Evolutionary conservation across 2,797 vertebrate species (phyloP), one percentile per base, ranked within the genome.

Genomic region (Syndactyla subalaris): DNA sequence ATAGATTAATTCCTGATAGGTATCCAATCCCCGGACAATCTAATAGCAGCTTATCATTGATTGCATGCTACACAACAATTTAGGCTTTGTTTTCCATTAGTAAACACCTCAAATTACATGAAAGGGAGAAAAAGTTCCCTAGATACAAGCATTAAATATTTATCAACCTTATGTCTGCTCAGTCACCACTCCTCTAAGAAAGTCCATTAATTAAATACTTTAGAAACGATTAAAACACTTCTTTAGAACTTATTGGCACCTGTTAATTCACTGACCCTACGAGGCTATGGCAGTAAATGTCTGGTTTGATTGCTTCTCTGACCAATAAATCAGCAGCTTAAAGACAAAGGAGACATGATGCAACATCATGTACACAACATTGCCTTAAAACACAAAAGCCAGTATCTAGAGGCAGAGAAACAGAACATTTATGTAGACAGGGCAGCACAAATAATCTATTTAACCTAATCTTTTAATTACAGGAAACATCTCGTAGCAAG

Each of bases 401-500:
- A 57, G 59, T 38, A 46, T 86, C 89, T 88, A 52, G 54, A 90
- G 93, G 87, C 91, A 93, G 22, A 88, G 61, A 92, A 96, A 96
- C 57, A 90, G 78, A 95, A 65, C 96, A 55, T 95, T 87, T 76
- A 76, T 87, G 70, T 79, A 94, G 92, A 92, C 79, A 96, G 93
- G 94, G 78, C 59, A 94, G 68, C 65, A 54, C 86, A 92, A 97
- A 94, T 96, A 94, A 96, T 96, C 90, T 95, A 74, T 95, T 95
- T 97, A 96, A 96, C 79, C 43, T 95, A 92, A 95, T 94, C 48
- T 96, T 97, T 95, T 96, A 97, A 97, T 92, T 95, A 92, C 95
- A 97, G 71, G 91, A 96, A 97, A 91, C 88, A 94, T 96, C 75
- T 95, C 94, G 51, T 92, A 88, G 96, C 93, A 96, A 97, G 89